Evolutionary conservation across 1,140 invertebrate species (phyloP).

Genomic region (Bathynomus jamesi): DNA sequence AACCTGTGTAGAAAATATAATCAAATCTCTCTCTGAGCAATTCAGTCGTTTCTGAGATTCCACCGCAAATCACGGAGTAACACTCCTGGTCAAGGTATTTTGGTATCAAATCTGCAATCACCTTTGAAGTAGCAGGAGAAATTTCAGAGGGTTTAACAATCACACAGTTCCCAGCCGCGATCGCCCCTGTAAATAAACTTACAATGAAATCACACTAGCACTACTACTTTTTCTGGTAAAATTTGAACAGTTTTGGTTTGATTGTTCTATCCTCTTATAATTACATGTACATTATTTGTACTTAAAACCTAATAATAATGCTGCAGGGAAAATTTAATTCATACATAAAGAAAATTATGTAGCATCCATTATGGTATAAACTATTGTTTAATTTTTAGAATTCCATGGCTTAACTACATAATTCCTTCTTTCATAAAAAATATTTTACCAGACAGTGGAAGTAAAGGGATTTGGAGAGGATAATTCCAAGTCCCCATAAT

Average conservation of each 20-base stretch:
- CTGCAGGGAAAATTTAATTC: too few relatives aligned
- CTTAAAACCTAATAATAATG: too few relatives aligned
- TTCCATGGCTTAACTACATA: too few relatives aligned
- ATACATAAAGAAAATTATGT: neutral
- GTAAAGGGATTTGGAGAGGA: slow-evolving; percentile 73
- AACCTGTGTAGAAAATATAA: slow-evolving; percentile 97
- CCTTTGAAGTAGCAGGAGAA: slow-evolving; percentile 61
- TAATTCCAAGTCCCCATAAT: slow-evolving; percentile 98
- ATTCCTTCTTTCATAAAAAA: too few relatives aligned
- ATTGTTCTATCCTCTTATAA: too few relatives aligned
- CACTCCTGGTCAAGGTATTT: slow-evolving; percentile 73
- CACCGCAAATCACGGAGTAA: slow-evolving; percentile 58
- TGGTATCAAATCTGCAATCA: slow-evolving; percentile 58
- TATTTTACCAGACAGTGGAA: slow-evolving; percentile 52
- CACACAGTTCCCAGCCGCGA: slow-evolving; percentile 90
- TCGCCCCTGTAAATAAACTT: too few relatives aligned
- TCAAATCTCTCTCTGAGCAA: slow-evolving; percentile 85
- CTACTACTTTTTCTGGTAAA: too few relatives aligned
- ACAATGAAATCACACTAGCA: too few relatives aligned
- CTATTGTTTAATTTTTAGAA: too few relatives aligned
- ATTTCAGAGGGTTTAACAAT: slow-evolving; percentile 95
- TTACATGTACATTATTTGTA: too few relatives aligned
- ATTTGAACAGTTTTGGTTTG: too few relatives aligned
- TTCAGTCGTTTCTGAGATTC: slow-evolving; percentile 70
- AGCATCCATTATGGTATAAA: too few relatives aligned